A percentile compares a stretch with the other conserved stretches of the same genome.
phyloP scores from a whole-genome alignment of 2,113 vertebrate genomes.

The Apodemus sylvaticus region DNA sequence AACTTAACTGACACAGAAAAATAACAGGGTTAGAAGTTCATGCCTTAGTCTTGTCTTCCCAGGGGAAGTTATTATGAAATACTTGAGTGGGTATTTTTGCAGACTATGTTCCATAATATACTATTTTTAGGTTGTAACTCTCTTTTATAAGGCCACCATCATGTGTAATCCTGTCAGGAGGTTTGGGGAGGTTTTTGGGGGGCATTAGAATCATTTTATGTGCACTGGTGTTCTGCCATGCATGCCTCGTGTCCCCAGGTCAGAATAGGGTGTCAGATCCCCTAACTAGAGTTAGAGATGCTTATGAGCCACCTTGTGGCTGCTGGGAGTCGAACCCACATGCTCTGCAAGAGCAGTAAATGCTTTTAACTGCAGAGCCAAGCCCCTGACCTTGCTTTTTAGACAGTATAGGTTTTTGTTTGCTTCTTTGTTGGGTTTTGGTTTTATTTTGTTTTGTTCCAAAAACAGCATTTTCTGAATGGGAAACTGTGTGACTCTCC shows the following conservation, averaged over 20 bases:
- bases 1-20: neutral
- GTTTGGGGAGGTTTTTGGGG: neutral
- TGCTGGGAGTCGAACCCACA: neutral
- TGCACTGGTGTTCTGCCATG: neutral
- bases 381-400: neutral
- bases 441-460: neutral
- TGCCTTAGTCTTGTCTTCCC: neutral
- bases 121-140: neutral
- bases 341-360: neutral
- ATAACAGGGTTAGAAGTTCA: neutral
- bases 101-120: neutral
- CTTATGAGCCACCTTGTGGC: neutral
- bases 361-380: neutral
- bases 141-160: neutral
- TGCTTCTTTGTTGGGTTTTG: neutral
- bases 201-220: neutral
- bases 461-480: neutral
- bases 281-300: neutral
- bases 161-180: neutral
- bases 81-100: neutral
- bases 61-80: neutral
- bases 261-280: neutral
- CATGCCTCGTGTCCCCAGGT: neutral
- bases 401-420: slow-evolving; percentile 14
- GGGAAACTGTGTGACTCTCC: slow-evolving; percentile 14